Base-by-base conservation (phyloP, 1,140 invertebrate species). In the Halictus rubicundus region DNA sequence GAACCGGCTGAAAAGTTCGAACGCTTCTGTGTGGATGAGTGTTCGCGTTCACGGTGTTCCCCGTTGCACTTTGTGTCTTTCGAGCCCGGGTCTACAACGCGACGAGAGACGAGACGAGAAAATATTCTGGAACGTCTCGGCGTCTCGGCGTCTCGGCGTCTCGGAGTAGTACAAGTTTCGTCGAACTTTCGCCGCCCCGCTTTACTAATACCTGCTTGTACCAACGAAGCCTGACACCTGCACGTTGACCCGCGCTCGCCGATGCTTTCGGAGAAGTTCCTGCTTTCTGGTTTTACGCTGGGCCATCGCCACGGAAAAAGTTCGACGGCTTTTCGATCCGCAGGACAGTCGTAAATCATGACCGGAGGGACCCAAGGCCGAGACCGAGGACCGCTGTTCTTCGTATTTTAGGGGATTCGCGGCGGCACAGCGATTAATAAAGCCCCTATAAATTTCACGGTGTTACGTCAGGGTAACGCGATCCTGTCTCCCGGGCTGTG, bases 121-220 rank as follows among this genome's bases (percentile, higher is more conserved):
- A 71, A 78, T 42, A 42, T 68, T 59, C 32, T 68, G 2, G 46
- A n/a, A 54, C 63, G 0, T 32, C 32, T 46, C 54, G 16, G 14
- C 72, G 16, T 42, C 32, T 42, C 52, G 16, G 14, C 39, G 4
- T 57, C n/a, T 4, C 19, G 21, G n/a, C 72, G 16, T 42, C 32
- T 46, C 54, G 16, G 14, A 54, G 5, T 57, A 10, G 37, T 25
- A 10, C 37, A 59, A 64, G 39, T 75, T 16, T n/a, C 37, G 25
- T n/a, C 23, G 12, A 65, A 77, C 25, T 32, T 77, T 57, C 32
- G 14, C 19, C 63, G 32, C 5, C 5, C 3, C 23, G n/a, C 16
- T 27, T 57, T 27, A n/a, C 37, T 76, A 76, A 68, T 32, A 66
- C 68, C 52, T 19, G 54, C 8, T 4, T 32, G 14, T 68, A 23